Evolutionary conservation across 1,140 invertebrate genomes (phyloP), one percentile per base, ranked within the genome.

Genomic region (Zaprionus tsacasi): DNA sequence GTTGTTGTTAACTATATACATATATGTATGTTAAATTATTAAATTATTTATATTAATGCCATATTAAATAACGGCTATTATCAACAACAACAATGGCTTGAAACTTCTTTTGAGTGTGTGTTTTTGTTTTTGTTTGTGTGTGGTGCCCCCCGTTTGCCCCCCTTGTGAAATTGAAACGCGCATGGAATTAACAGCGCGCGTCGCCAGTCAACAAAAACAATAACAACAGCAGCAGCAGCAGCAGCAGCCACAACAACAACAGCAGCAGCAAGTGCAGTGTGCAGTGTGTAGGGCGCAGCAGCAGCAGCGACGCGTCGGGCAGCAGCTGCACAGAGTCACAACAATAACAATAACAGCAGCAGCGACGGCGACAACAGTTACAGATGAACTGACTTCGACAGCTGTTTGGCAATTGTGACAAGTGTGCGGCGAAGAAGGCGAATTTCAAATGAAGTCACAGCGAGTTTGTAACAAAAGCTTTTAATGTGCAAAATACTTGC

Each of bases 201-300:
- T 55, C 52, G 43, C 6, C 38, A 54, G 40, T 55, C 45, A 64
- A 52, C 63, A 65, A 21, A 52, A 78, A 79, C 74, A 83, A 65
- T 63, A 70, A 80, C 67, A 76, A 78, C 64, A 67, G 36, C 57
- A 60, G 36, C 57, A 48, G 40, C 30, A 54, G 10, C 58, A 30
- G 27, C 25, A 27, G 25, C 25, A 27, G 33, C 6, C 4, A 8
- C 54, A 78, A 79, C 74, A 83, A 70, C n/a, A n/a, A n/a, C n/a
- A n/a, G n/a, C n/a, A n/a, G n/a, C 67, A 70, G 80, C 74, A 77
- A 81, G 79, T 78, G 79, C 79, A 60, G 48, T 25, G 17, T 50
- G 11, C 35, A 38, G 48, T 25, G 17, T 50, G 11, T 27, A 38
- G 33, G 57, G 52, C 48, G 71, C 65, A 69, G 57, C 58, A 61